Evolutionary conservation across 2,888 invertebrate species (phyloP), one percentile per base, ranked within the genome.

Genomic region (Perizoma flavofasciatum): DNA sequence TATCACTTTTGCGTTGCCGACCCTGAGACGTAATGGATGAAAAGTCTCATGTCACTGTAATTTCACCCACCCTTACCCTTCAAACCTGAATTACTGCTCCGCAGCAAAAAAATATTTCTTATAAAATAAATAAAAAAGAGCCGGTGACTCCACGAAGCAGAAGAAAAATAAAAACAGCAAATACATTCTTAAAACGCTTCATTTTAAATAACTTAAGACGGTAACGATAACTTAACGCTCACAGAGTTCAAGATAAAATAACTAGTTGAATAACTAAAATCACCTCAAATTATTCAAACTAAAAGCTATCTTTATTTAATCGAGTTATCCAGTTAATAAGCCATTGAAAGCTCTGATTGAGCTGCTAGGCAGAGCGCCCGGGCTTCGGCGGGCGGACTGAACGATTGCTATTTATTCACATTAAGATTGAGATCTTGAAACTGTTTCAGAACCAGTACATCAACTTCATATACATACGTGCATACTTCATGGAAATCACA

Each of bases 281-380:
- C 9, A 34, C 43, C 40, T 39, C 11, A 50, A 59, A 44, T 51
- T 34, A 10, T 32, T 41, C 39, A 44, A 51, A 44, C 34, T 43
- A 58, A 53, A 45, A 43, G 45, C 53, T 53, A 59, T 55, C 55
- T 22, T 37, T 59, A 59, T 47, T 55, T 55, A 51, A 55, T 59
- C 46, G 47, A 59, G 53, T 59, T 49, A 48, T 58, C 48, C 48
- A 34, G 59, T 53, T 53, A 59, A 49, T 59, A 40, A 34, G 49
- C 53, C 39, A 44, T 34, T 58, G 53, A 49, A 43, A 49, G 59
- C 53, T 44, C 46, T 55, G 59, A 59, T 59, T 59, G 59, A 55
- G 46, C 45, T 34, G 45, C 11, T 4, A 9, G 49, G 44, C 39
- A 5, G 33, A 37, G 33, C 32, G 45, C 33, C 45, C 9, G 45